A percentile compares a stretch with the other conserved stretches of the same genome.
Conservation (phyloP, 1,140 invertebrate genomes). For the Agrypnia vestita region DNA sequence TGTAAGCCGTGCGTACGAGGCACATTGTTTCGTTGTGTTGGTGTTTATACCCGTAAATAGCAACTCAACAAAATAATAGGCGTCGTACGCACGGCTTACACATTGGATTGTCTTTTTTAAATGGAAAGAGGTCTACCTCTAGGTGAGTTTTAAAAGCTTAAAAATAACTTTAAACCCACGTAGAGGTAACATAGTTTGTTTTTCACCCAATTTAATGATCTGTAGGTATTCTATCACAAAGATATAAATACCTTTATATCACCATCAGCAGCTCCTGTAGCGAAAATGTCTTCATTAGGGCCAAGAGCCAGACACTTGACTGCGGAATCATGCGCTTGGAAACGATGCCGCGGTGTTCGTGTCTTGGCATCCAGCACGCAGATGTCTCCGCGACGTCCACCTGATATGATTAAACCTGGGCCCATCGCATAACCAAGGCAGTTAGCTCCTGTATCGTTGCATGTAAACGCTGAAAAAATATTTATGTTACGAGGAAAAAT, state of each 20-base stretch:
- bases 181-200: too few species aligned
- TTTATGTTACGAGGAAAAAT: not conserved
- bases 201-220: too few species aligned
- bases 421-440: constrained; percentile 93
- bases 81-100: too few species aligned
- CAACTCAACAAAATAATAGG: too few species aligned
- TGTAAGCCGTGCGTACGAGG: too few species aligned
- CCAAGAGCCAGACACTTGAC: constrained; percentile 96
- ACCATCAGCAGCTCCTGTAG: constrained; percentile 97
- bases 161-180: too few species aligned
- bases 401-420: constrained; percentile 93
- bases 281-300: constrained; percentile 96
- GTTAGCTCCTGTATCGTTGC: constrained; percentile 93
- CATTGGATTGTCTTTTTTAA: too few species aligned
- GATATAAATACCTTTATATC: constrained; percentile 91
- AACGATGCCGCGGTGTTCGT: constrained; percentile 88
- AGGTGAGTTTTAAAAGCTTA: too few species aligned
- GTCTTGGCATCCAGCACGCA: constrained; percentile 96
- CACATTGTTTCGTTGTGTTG: too few species aligned
- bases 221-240: too few species aligned
- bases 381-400: constrained; percentile 96
- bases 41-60: too few species aligned
- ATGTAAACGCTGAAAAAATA: constrained; percentile 83
- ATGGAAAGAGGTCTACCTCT: too few species aligned
- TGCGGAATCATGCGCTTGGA: constrained; percentile 93